Conservation (phyloP, 2,797 vertebrate species). For the Galago senegalensis region DNA sequence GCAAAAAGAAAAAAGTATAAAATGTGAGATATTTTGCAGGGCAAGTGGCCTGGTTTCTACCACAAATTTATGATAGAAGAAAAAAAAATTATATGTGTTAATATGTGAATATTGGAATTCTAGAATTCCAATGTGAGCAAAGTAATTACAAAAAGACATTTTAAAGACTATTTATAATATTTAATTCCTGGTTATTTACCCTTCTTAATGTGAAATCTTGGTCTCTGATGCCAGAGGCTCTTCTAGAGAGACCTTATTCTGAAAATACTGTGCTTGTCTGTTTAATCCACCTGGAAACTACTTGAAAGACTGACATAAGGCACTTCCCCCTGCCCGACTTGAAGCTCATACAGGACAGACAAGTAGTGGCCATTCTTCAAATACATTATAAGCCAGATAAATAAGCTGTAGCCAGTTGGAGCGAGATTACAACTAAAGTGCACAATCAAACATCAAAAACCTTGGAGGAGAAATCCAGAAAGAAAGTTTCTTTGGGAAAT, state of each 20-base stretch:
- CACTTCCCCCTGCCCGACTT: background rate
- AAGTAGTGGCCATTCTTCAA: background rate
- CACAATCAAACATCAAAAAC: background rate
- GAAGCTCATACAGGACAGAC: background rate
- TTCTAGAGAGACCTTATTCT: background rate
- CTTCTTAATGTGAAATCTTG: background rate
- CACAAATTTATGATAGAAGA: background rate
- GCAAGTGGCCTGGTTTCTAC: background rate
- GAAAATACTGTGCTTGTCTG: background rate
- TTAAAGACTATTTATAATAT: background rate
- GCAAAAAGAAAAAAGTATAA: background rate
- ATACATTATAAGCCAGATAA: background rate
- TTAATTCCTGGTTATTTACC: background rate
- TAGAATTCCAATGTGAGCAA: background rate
- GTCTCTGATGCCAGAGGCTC: background rate
- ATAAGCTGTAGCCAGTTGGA: background rate
- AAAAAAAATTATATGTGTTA: background rate
- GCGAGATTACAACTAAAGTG: background rate
- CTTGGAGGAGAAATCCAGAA: background rate
- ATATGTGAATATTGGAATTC: background rate
- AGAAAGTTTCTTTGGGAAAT: background rate
- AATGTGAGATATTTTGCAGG: background rate
- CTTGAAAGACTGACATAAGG: background rate
- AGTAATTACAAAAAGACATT: background rate
- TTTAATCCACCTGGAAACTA: background rate